Evolutionary conservation across 1,140 invertebrate species (phyloP), one percentile per base, ranked within the genome.

Genomic region (Stegodyphus mimosarum): DNA sequence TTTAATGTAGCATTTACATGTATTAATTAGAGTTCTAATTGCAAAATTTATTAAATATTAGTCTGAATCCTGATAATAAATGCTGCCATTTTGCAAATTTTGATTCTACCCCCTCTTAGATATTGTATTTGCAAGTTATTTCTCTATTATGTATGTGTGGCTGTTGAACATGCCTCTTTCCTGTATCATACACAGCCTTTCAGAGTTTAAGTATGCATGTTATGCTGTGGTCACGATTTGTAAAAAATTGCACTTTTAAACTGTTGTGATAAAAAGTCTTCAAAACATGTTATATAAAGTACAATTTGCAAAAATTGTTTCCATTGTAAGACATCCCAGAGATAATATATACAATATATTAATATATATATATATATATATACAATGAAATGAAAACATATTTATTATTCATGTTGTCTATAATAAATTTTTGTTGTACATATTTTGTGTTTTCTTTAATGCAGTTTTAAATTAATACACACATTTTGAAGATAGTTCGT

Each of bases 381-480:
- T 81, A 81, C 63, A 51, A 17, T 15, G n/a, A 81, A 72, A 17
- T 7, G n/a, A 81, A 72, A 60, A 51, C 78, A 81, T 81, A 81
- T 81, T 81, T 81, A 79, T 79, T 79, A 81, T 81, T 67, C 70
- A 81, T 81, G 78, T 81, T 81, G 78, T 81, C 78, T 81, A 79
- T 79, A 81, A 81, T 81, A 81, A 81, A 81, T 52, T 81, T 72
- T 81, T 81, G 78, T 81, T 81, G 78, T 81, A 67, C 51, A 55
- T 17, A 18, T 60, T 0, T 75, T n/a, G 6, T 15, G 11, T 60
- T 53, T 15, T 53, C 48, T 73, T 10, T 50, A 49, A n/a, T 50
- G 11, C n/a, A 33, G 33, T 33, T 33, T 33, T 33, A 33, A 33
- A 33, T 33, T 33, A 33, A 33, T 33, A 33, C 33, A 33, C 33